These are phyloP conservation scores for Pharmacophagus antenor DNA, from an alignment of 2,888 invertebrate genomes.

Conservation along the genomic window DNA sequence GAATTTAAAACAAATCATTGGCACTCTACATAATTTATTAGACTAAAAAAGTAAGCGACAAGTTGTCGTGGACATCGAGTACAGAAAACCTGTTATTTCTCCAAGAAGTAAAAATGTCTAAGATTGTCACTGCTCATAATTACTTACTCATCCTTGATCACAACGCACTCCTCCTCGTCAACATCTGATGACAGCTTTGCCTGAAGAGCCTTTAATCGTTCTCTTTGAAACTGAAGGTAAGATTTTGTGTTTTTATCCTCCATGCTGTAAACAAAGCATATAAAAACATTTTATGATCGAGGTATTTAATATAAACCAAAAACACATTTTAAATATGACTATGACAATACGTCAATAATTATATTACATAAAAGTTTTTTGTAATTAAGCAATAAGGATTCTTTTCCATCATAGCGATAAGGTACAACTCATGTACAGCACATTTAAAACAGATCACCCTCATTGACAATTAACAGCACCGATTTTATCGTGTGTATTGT, in stretches of 20 bases:
- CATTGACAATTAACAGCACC: background rate
- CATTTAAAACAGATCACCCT: background rate
- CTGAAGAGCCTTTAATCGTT: conserved; percentile 61
- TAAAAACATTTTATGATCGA: background rate
- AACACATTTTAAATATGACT: background rate
- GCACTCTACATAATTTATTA: no score
- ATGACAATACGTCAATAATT: background rate
- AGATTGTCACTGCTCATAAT: background rate
- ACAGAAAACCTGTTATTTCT: background rate
- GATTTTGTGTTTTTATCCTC: conserved; percentile 63
- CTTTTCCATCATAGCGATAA: background rate
- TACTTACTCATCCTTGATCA: conserved; percentile 64
- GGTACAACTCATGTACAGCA: background rate
- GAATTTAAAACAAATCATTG: no score
- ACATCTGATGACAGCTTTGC: conserved; percentile 60
- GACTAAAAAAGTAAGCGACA: no score
- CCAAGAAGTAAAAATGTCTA: background rate
- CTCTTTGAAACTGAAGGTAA: conserved; percentile 65
- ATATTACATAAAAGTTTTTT: no score
- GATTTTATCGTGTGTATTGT: background rate
- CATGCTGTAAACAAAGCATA: conserved; percentile 48
- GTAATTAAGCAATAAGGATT: background rate
- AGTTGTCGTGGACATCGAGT: no score
- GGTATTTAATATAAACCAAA: background rate
- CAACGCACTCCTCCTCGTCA: conserved; percentile 56